Base-by-base conservation (phyloP, 2,888 invertebrate genomes). In the Halictus quadricinctus region DNA sequence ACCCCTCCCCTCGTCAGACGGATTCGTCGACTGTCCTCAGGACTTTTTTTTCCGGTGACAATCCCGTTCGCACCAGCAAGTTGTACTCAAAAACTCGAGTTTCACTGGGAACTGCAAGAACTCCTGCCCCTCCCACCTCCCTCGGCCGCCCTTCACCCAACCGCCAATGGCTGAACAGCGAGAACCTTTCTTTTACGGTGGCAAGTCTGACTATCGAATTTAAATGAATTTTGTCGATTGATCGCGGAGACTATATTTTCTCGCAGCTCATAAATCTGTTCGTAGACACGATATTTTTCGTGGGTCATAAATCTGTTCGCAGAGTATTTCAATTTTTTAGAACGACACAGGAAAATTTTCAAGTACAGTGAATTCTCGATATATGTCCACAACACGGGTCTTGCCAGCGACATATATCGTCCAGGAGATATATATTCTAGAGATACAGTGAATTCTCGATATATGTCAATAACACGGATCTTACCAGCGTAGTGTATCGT, bases 81-180 rank as follows among this genome's bases (percentile, higher is more conserved):
- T 64, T 69, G 70, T 50, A 70, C 69, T 81, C 60, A 64, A 64
- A 64, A 64, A 36, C 29, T 29, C 25, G 18, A 64, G 64, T 36
- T 18, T 18, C 64, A 36, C 29, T 8, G 64, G 15, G 2, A 29
- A 64, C 29, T 64, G 64, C 18, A 36, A 64, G 64, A 64, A 15
- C 7, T 36, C 29, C 64, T 64, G n/a, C n/a, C n/a, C 54, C 13
- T 2, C 21, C 54, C 54, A 7, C 21, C 15, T 36, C 36, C 36
- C 36, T 36, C 36, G 36, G 36, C 36, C 36, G 5, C 5, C 25
- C 60, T 13, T 25, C 13, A 1, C 29, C 13, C 25, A 6, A 2
- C 64, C 7, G 29, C 29, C 15, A 29, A 29, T 64, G 29, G 25
- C 25, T 13, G 12, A 0, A 58, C n/a, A 58, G n/a, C 5, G n/a